Percentiles rank a stretch among this genome's conserved stretches.
These are phyloP conservation scores for Parnassius mnemosyne DNA, from an alignment of 2,888 invertebrate genomes.

Conservation along the genomic window DNA sequence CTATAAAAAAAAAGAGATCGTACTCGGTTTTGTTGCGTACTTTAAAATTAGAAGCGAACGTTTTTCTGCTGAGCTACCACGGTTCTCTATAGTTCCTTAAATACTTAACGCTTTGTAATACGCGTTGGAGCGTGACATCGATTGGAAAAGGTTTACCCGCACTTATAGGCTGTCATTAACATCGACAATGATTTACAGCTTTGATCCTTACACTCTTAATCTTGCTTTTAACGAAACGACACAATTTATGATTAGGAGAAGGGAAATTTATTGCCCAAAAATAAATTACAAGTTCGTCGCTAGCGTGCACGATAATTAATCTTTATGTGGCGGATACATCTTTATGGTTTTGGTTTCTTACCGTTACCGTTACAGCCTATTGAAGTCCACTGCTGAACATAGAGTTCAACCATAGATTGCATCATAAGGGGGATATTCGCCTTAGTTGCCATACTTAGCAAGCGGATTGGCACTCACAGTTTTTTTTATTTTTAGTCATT, in stretches of 20 bases:
- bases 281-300: slow-evolving; percentile 35
- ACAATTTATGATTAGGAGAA: slow-evolving; percentile 31
- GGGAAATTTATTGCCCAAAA: slow-evolving; percentile 29
- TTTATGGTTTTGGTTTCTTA: too few species aligned
- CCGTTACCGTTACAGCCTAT: too few species aligned
- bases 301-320: slow-evolving; percentile 7
- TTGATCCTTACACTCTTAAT: slow-evolving; percentile 28
- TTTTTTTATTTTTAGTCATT: too few species aligned
- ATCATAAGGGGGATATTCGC: too few species aligned
- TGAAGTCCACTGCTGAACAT: too few species aligned
- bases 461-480: too few species aligned
- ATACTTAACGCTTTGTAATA: slow-evolving; percentile 2
- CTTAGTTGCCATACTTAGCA: too few species aligned
- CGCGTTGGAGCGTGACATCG: slow-evolving; percentile 5
- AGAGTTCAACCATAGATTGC: too few species aligned
- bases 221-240: slow-evolving; percentile 29
- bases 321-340: not conserved
- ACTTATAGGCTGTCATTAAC: slow-evolving; percentile 29
- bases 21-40: too few species aligned
- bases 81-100: not conserved
- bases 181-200: slow-evolving; percentile 30
- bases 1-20: too few species aligned
- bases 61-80: too few species aligned
- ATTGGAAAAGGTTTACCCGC: slow-evolving; percentile 19
- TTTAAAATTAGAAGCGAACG: too few species aligned